Base-by-base conservation (phyloP, 1,140 invertebrate genomes). In the Nymphalis io region DNA sequence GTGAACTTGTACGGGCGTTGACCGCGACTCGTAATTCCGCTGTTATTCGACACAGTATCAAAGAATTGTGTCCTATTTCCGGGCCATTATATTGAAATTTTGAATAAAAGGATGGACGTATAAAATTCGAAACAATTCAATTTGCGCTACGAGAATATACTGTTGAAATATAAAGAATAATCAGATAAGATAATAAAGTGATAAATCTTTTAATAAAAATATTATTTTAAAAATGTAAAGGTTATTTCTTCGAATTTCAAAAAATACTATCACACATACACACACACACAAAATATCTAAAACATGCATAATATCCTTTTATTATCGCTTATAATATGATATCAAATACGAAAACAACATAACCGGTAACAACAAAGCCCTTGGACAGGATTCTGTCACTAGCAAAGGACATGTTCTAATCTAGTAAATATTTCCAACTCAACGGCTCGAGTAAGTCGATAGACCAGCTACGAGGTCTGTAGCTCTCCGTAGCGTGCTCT, bases 401-500 rank as follows among this genome's bases (percentile, higher is more conserved):
- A 55, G 51, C 27, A 23, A 15, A 13, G 51, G 21, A 51, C 46
- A 18, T 55, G 21, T 21, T 55, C 51, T 27, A 55, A 55, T 55
- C 23, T 33, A 55, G 51, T 55, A 55, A 55, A 55, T 55, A 55
- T 55, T 55, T 55, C 51, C 51, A 16, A 55, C 11, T 27, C 51
- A 55, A 13, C 51, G 51, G 51, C 3, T 11, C 51, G 51, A 55
- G 51, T 55, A 27, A 55, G 51, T 55, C 51, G 51, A 55, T 55
- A 55, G 23, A 55, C 51, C 33, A 53, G 23, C 44, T 62, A 51
- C 27, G 60, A 62, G 46, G 42, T 62, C n/a, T 20, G 60, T 62
- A 62, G 48, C 60, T 62, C 60, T 62, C 46, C 46, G 60, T 62
- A 62, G 60, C 60, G 48, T 46, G 60, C 46, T 33, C 18, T 23